Conservation (phyloP, 2,797 vertebrate genomes). For the Hemitrygon akajei region DNA sequence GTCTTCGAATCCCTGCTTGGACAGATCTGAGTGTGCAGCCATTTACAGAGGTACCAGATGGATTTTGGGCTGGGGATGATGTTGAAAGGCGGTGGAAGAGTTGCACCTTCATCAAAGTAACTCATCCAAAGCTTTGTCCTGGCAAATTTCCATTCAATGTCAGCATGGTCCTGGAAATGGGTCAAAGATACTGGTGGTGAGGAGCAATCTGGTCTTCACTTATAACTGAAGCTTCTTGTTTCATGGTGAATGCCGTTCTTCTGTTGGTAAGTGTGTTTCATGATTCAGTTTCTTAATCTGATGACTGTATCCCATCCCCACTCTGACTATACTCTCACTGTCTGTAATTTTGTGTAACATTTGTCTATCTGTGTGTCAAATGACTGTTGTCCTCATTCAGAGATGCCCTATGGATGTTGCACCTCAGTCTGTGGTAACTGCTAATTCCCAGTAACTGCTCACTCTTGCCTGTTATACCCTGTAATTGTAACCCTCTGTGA, state of each 20-base stretch:
- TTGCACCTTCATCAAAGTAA: conserved; percentile 90
- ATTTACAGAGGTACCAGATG: conserved; percentile 82
- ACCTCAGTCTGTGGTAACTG: too few species aligned
- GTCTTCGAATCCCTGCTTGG: conserved; percentile 58
- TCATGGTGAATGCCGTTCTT: background rate
- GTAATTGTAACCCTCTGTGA: background rate
- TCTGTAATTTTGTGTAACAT: background rate
- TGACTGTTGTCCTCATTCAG: too few species aligned
- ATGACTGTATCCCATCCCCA: background rate
- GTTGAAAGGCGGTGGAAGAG: conserved; percentile 88
- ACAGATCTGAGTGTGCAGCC: conserved; percentile 80
- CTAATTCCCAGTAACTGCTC: too few species aligned
- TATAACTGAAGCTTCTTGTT: background rate
- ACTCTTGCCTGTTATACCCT: too few species aligned
- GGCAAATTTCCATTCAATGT: conserved; percentile 96
- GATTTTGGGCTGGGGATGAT: conserved; percentile 90
- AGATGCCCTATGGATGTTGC: too few species aligned
- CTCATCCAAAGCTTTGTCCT: conserved; percentile 97
- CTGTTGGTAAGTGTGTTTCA: background rate
- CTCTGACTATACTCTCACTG: background rate
- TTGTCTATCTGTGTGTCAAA: background rate
- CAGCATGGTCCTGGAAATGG: conserved; percentile 77
- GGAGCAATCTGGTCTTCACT: background rate
- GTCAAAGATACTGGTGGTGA: background rate
- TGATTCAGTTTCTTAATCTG: background rate